phyloP scores from a whole-genome alignment of 2,888 invertebrate species.

The Cryptocheilus praepositus region DNA sequence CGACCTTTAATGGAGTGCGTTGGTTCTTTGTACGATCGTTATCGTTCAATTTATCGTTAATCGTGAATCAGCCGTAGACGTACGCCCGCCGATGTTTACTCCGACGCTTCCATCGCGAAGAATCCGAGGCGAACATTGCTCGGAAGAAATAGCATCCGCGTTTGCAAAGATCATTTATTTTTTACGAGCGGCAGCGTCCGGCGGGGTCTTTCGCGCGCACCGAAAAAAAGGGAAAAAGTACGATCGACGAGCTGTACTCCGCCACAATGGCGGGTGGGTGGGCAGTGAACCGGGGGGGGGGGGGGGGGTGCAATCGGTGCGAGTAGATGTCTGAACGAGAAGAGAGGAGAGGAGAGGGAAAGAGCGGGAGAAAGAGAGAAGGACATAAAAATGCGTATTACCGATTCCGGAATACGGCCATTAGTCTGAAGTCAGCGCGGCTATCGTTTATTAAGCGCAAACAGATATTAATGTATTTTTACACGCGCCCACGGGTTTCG shows the following conservation, averaged over 20 bases:
- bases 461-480: constrained; percentile 76
- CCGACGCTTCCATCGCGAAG: background rate
- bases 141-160: background rate
- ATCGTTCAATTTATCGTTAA: too few species aligned
- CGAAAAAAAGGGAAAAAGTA: constrained; percentile 2
- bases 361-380: constrained; percentile 45
- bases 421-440: constrained; percentile 72
- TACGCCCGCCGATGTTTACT: too few species aligned
- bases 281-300: constrained; percentile 38
- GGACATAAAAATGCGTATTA: constrained; percentile 68
- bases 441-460: constrained; percentile 75
- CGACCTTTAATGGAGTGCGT: too few species aligned
- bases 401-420: constrained; percentile 71
- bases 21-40: too few species aligned
- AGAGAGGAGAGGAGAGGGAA: constrained; percentile 37
- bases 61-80: too few species aligned
- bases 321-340: constrained; percentile 29
- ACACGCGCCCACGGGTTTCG: constrained; percentile 63
- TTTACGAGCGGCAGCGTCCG: constrained; percentile 1
- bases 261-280: constrained; percentile 8
- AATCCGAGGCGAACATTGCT: background rate
- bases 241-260: constrained; percentile 1
- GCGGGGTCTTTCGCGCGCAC: background rate
- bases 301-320: constrained; percentile 24
- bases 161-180: background rate